A percentile compares a stretch with the other conserved stretches of the same genome.
Conservation (phyloP, 2,797 vertebrate species). For the Cirrhinus molitorella region DNA sequence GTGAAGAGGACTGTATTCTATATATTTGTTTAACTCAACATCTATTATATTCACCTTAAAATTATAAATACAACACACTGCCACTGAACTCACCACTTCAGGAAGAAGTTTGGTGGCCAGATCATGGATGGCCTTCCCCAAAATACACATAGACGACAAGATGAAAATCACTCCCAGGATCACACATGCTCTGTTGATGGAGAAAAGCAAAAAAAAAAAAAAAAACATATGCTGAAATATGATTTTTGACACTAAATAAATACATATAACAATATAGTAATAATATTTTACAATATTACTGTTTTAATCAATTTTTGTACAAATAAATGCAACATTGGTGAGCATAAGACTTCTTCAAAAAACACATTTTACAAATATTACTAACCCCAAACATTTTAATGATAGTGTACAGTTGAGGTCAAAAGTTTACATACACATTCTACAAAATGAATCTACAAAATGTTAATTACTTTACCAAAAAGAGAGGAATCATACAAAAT, state of each 20-base stretch:
- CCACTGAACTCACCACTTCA: slow-evolving; percentile 89
- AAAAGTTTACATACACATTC: no score
- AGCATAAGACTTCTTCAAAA: background rate
- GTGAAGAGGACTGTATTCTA: background rate
- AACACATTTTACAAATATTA: background rate
- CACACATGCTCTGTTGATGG: slow-evolving; percentile 89
- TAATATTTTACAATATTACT: background rate
- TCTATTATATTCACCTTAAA: background rate
- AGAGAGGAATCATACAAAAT: no score
- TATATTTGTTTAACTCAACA: background rate
- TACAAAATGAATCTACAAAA: no score
- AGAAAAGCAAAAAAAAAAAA: slow-evolving; percentile 35
- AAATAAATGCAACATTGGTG: background rate
- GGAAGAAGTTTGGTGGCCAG: slow-evolving; percentile 89
- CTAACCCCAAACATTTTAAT: background rate
- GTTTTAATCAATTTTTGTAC: background rate
- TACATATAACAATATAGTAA: no score
- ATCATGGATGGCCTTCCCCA: slow-evolving; percentile 96
- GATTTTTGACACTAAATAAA: background rate
- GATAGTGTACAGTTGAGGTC: no score
- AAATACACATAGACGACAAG: slow-evolving; percentile 93
- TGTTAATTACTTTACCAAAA: no score
- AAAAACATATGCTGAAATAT: background rate
- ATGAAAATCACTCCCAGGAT: slow-evolving; percentile 93
- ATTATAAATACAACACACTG: background rate